Evolutionary conservation across 2,797 vertebrate species (phyloP).

Genomic region (Sebastes glaucus): DNA sequence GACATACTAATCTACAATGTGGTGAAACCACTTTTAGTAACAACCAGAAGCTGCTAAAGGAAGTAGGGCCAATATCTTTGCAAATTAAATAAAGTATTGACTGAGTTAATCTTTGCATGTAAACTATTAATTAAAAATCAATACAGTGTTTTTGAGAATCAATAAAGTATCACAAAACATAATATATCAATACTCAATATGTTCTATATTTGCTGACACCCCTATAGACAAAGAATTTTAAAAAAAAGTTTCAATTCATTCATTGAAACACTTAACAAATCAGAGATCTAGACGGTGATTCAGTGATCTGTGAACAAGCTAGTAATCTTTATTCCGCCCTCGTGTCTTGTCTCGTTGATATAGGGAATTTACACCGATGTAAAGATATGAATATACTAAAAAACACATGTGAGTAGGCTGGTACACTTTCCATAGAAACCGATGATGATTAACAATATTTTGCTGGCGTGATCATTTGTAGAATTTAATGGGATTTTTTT

Average conservation of each 20-base stretch:
- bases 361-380: not conserved
- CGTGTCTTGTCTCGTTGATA: not conserved
- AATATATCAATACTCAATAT: not conserved
- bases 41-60: not conserved
- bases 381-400: not conserved
- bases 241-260: not conserved
- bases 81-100: not conserved
- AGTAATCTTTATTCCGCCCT: not conserved
- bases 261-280: not conserved
- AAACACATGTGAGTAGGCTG: not conserved
- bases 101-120: too few relatives aligned
- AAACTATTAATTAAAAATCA: too few relatives aligned
- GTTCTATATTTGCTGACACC: not conserved
- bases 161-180: not conserved
- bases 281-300: not conserved
- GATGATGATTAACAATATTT: not conserved
- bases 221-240: not conserved
- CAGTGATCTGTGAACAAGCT: not conserved
- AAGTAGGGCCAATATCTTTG: not conserved
- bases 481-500: not conserved
- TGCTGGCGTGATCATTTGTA: not conserved
- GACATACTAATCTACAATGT: slow-evolving; percentile 28
- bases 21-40: not conserved
- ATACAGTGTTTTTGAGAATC: too few relatives aligned
- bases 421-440: not conserved